Evolutionary conservation across 1,140 invertebrate genomes (phyloP).

Genomic region (Ceratosolen fusciceps): DNA sequence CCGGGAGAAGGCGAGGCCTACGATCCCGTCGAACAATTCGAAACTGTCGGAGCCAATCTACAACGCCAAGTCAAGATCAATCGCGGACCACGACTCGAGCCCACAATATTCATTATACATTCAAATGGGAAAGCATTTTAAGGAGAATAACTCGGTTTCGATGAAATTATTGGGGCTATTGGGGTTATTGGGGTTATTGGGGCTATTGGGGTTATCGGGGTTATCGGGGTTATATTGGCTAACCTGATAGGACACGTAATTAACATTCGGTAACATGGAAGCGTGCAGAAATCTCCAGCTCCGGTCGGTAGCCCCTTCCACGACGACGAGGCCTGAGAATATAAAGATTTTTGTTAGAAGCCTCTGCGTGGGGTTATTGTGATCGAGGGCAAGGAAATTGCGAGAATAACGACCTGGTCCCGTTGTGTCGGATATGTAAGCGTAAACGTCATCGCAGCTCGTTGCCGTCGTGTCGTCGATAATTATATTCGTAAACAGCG

Average conservation of each 20-base stretch:
- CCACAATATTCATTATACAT: too few species aligned
- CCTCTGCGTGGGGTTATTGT: too few species aligned
- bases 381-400: neutral
- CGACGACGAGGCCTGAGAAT: constrained; percentile 78
- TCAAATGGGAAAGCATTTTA: neutral
- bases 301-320: constrained; percentile 78
- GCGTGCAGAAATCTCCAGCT: constrained; percentile 84
- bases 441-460: constrained; percentile 82
- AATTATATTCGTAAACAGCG: constrained; percentile 83
- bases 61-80: neutral
- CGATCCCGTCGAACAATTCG: constrained; percentile 84
- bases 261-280: constrained; percentile 85
- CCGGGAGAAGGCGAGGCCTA: constrained; percentile 83
- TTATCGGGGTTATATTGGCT: too few species aligned
- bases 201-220: too few species aligned
- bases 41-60: constrained; percentile 75
- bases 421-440: constrained; percentile 85
- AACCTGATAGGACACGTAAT: constrained; percentile 77
- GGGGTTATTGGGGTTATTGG: too few species aligned
- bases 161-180: too few species aligned
- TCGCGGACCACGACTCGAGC: too few species aligned
- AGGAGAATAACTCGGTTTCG: too few species aligned
- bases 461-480: constrained; percentile 79
- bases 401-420: constrained; percentile 75
- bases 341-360: neutral